These are phyloP conservation scores for Auanema sp. DNA, from an alignment of 2,888 invertebrate species.

Conservation along the genomic window DNA sequence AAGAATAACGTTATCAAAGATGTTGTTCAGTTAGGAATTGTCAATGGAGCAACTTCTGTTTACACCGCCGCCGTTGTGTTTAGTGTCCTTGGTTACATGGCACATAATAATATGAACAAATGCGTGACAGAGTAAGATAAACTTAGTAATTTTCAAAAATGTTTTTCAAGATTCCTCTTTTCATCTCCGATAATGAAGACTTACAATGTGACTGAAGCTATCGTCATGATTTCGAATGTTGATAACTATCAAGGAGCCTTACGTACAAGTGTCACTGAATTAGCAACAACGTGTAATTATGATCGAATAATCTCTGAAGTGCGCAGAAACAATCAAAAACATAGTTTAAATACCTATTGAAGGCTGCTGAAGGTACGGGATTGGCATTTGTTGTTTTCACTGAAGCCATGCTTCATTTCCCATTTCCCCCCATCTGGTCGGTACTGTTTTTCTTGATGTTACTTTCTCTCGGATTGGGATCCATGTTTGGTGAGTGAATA, in stretches of 20 bases:
- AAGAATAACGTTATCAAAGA: constrained; percentile 92
- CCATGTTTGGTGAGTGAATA: constrained; percentile 80
- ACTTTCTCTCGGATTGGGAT: constrained; percentile 86
- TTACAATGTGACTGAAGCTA: background rate
- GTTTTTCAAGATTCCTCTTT: background rate
- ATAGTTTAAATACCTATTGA: too few relatives aligned
- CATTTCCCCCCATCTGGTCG: constrained; percentile 89
- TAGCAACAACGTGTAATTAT: constrained; percentile 41
- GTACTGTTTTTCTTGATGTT: constrained; percentile 90
- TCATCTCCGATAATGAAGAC: background rate
- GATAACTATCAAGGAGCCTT: background rate
- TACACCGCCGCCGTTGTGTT: constrained; percentile 93
- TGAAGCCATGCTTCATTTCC: constrained; percentile 89
- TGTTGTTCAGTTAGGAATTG: constrained; percentile 82
- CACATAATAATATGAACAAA: constrained; percentile 83
- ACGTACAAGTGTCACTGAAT: background rate
- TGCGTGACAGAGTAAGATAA: constrained; percentile 76
- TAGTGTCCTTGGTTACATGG: constrained; percentile 92
- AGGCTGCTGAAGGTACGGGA: constrained; percentile 94
- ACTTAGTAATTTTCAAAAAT: background rate
- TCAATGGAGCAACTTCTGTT: constrained; percentile 78
- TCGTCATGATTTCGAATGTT: background rate
- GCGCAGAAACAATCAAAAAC: constrained; percentile 2
- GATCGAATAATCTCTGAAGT: constrained; percentile 53
- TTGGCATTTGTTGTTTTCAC: constrained; percentile 96